These are phyloP conservation scores for Caranx melampygus DNA, from an alignment of 2,113 vertebrate genomes.

Conservation along the genomic window DNA sequence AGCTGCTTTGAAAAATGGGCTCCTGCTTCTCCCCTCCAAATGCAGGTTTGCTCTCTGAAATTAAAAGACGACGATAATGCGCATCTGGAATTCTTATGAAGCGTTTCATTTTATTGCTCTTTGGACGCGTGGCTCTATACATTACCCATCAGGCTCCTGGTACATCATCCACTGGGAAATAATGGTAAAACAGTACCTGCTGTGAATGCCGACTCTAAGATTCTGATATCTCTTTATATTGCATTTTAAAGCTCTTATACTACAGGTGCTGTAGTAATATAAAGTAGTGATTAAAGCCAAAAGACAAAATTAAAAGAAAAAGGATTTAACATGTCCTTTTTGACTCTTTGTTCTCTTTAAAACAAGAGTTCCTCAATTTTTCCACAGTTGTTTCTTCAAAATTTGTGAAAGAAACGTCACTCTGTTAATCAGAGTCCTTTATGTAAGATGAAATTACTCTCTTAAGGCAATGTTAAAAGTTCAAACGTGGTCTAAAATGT, in stretches of 20 bases:
- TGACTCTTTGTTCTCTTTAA: neutral
- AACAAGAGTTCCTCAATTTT: neutral
- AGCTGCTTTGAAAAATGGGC: conserved; percentile 62
- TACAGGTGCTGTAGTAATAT: conserved; percentile 8
- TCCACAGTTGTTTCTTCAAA: neutral
- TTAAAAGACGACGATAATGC: conserved; percentile 76
- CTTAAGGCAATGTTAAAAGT: neutral
- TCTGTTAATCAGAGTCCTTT: neutral
- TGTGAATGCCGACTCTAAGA: conserved; percentile 59
- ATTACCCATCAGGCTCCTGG: conserved; percentile 64
- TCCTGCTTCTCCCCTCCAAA: conserved; percentile 53
- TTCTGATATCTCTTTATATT: conserved; percentile 53
- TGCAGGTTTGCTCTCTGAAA: conserved; percentile 63
- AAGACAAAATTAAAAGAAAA: conserved; percentile 5
- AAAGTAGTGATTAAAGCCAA: conserved; percentile 24
- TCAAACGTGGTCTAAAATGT: neutral
- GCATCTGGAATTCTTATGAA: conserved; percentile 57
- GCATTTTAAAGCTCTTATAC: conserved; percentile 17
- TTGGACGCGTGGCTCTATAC: conserved; percentile 69
- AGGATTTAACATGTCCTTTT: neutral
- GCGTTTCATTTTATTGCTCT: conserved; percentile 76
- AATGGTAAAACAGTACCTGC: conserved; percentile 68
- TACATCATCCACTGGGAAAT: conserved; percentile 73
- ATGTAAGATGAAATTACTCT: neutral
- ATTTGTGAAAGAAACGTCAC: neutral